Conservation (phyloP, 2,113 vertebrate species). For the Macroglossus sobrinus region DNA sequence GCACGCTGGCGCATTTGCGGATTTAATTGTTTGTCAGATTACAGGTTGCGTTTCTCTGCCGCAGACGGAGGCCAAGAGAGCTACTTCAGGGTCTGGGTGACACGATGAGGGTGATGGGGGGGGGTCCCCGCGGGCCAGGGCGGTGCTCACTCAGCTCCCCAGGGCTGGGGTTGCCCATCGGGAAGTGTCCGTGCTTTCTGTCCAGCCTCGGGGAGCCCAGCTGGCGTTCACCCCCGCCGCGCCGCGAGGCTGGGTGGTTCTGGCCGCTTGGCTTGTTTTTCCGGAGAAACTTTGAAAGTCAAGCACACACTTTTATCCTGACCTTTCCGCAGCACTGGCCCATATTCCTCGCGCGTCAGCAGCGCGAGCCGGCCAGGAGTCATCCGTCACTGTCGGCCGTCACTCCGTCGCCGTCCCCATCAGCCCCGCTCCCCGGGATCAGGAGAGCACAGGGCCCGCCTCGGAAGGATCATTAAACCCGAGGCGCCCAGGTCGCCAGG, state of each 20-base stretch:
- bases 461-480: slow-evolving; percentile 97
- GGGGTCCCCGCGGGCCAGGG: too few species aligned
- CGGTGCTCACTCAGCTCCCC: neutral
- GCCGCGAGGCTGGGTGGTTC: neutral
- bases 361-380: slow-evolving; percentile 91
- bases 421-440: slow-evolving; percentile 95
- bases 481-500: slow-evolving; percentile 86
- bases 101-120: too few species aligned
- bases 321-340: slow-evolving; percentile 97
- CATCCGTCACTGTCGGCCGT: slow-evolving; percentile 96
- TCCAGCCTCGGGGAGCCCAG: accelerated
- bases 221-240: accelerated
- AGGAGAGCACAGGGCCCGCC: slow-evolving; percentile 87
- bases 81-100: neutral
- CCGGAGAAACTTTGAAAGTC: slow-evolving; percentile 93
- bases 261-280: slow-evolving; percentile 54
- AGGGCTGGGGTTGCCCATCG: neutral
- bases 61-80: neutral
- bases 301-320: slow-evolving; percentile 88
- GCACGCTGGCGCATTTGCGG: neutral
- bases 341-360: slow-evolving; percentile 96
- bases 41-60: neutral
- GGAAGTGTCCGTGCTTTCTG: accelerated
- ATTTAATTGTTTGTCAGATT: neutral
- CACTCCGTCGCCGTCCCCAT: slow-evolving; percentile 93